A percentile compares a stretch with the other conserved stretches of the same genome.
Conservation (phyloP, 2,113 vertebrate species). For the Pluvialis apricaria region DNA sequence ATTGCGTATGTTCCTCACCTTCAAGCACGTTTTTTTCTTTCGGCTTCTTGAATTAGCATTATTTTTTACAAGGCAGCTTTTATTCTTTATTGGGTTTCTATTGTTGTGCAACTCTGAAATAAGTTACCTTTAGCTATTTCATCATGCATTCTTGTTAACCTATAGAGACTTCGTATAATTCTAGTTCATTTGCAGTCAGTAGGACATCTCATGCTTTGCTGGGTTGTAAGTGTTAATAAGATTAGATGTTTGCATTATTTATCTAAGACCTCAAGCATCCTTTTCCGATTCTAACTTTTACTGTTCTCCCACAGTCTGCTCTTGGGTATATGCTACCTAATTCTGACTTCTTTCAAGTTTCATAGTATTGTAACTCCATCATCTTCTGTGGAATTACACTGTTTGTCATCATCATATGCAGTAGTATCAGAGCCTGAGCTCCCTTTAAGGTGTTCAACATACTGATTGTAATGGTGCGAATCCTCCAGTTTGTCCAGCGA, state of each 20-base stretch:
- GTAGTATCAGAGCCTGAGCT: not conserved
- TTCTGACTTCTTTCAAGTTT: not conserved
- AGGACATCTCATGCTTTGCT: not conserved
- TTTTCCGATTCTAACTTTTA: not conserved
- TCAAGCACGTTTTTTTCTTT: not conserved
- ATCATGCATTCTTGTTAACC: not conserved
- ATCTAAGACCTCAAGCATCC: not conserved
- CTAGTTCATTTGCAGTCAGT: not conserved
- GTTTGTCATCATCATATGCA: accelerated
- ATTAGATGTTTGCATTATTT: not conserved
- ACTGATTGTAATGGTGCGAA: not conserved
- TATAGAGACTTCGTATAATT: not conserved
- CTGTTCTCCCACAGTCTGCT: not conserved
- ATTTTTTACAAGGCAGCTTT: not conserved
- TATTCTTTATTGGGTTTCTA: not conserved
- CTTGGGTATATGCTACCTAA: not conserved
- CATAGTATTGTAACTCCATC: not conserved
- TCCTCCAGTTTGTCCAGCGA: not conserved
- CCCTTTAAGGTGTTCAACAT: not conserved
- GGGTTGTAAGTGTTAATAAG: not conserved
- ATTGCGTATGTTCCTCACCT: not conserved
- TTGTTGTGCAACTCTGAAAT: not conserved
- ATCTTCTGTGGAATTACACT: not conserved
- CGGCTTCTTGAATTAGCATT: not conserved
- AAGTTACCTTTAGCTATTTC: not conserved